phyloP scores from a whole-genome alignment of 2,797 vertebrate genomes.

The Poecilia velifera region DNA sequence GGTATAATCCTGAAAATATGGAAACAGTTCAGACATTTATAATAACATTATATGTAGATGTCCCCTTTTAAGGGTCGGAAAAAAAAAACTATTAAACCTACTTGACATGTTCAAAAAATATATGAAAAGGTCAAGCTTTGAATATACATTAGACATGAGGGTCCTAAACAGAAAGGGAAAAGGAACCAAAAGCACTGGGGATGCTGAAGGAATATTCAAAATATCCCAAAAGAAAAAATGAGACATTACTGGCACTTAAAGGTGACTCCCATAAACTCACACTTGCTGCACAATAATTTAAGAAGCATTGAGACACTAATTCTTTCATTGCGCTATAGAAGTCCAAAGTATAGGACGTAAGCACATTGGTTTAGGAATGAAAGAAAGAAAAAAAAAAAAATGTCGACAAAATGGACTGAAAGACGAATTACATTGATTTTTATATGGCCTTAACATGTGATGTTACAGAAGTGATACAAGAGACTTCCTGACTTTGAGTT shows the following conservation, averaged over 20 bases:
- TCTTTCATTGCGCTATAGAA: not conserved
- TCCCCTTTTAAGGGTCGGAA: not conserved
- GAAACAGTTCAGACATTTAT: slow-evolving; percentile 15
- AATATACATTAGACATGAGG: slow-evolving; percentile 24
- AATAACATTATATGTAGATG: slow-evolving; percentile 7
- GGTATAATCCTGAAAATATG: slow-evolving; percentile 13
- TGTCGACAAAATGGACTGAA: not conserved
- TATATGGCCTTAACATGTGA: not conserved
- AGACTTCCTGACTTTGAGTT: slow-evolving; percentile 6
- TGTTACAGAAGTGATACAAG: not conserved
- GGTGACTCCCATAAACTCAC: not conserved
- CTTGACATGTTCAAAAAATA: not conserved
- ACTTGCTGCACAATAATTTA: not conserved
- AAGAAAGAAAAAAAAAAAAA: not conserved
- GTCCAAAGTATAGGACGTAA: not conserved
- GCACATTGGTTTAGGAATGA: not conserved
- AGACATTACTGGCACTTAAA: not conserved
- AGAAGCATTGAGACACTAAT: not conserved
- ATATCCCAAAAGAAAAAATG: not conserved
- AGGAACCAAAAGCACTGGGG: slow-evolving; percentile 9
- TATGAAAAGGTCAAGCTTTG: not conserved
- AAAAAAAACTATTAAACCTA: not conserved
- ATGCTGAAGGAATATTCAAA: slow-evolving; percentile 14
- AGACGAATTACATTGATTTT: not conserved
- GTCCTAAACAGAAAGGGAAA: slow-evolving; percentile 1